Conservation (phyloP, 2,888 invertebrate genomes). For the Merodon equestris region DNA sequence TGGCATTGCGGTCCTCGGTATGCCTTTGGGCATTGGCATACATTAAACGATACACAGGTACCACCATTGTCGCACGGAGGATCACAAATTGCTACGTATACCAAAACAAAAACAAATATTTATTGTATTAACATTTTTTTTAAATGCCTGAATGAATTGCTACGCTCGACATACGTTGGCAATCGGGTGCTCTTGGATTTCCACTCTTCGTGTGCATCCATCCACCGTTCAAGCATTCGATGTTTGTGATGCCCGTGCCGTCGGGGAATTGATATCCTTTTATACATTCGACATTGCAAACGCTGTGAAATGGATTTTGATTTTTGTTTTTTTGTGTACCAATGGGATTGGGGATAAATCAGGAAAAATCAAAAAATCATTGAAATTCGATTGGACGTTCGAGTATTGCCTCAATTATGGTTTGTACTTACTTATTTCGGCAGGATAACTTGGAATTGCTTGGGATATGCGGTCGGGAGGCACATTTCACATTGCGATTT, state of each 20-base stretch:
- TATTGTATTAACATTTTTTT: background rate
- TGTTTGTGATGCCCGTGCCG: constrained; percentile 84
- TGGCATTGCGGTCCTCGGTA: constrained; percentile 79
- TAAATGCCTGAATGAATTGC: background rate
- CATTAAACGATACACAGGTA: constrained; percentile 86
- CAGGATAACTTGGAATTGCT: constrained; percentile 84
- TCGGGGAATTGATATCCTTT: constrained; percentile 86
- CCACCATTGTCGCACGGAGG: constrained; percentile 91
- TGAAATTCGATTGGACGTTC: constrained; percentile 24
- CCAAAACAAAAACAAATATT: constrained; percentile 1
- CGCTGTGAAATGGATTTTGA: constrained; percentile 78
- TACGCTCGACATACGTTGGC: constrained; percentile 81
- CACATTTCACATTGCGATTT: constrained; percentile 85
- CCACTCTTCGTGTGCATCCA: constrained; percentile 86
- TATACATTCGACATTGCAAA: constrained; percentile 84
- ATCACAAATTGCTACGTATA: constrained; percentile 80
- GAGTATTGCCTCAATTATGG: background rate
- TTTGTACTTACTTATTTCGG: constrained; percentile 82
- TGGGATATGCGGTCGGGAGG: constrained; percentile 83
- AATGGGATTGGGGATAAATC: constrained; percentile 16
- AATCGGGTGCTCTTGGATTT: constrained; percentile 84
- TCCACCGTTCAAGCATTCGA: constrained; percentile 84
- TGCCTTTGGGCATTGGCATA: constrained; percentile 87
- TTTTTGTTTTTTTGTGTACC: constrained; percentile 11
- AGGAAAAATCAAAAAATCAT: constrained; percentile 13